These are phyloP conservation scores for Plectropomus leopardus DNA, from an alignment of 2,113 vertebrate genomes.

Conservation along the genomic window DNA sequence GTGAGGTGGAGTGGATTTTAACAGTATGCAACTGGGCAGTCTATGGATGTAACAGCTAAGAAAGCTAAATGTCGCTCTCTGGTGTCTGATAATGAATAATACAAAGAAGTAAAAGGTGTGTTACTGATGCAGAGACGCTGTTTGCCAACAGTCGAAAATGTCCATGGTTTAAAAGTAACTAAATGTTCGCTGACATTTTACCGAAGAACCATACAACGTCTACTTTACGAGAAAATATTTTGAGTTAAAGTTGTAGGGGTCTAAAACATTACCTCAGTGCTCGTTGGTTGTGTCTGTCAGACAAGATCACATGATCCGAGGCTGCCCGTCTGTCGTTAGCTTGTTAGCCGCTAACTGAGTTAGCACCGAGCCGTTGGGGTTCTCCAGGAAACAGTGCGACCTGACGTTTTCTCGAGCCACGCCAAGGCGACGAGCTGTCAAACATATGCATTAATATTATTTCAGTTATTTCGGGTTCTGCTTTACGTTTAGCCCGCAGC, in stretches of 20 bases:
- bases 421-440: slow-evolving; percentile 29
- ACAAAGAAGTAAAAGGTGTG: neutral
- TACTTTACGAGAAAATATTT: too few species aligned
- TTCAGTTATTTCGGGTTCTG: neutral
- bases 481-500: neutral
- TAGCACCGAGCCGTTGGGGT: slow-evolving; percentile 31
- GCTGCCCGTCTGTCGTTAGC: slow-evolving; percentile 43
- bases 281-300: slow-evolving; percentile 18
- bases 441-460: slow-evolving; percentile 5
- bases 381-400: slow-evolving; percentile 61
- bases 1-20: neutral
- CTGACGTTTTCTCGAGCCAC: slow-evolving; percentile 19
- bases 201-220: neutral
- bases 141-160: too few species aligned
- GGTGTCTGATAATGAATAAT: neutral
- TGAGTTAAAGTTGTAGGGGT: neutral
- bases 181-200: neutral
- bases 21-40: neutral
- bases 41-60: neutral
- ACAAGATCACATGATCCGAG: slow-evolving; percentile 70
- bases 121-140: neutral
- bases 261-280: neutral
- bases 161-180: neutral
- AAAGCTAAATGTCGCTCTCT: slow-evolving; percentile 40
- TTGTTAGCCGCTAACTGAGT: slow-evolving; percentile 57